Base-by-base conservation (phyloP, 1,140 invertebrate species). In the Drosophila athabasca region DNA sequence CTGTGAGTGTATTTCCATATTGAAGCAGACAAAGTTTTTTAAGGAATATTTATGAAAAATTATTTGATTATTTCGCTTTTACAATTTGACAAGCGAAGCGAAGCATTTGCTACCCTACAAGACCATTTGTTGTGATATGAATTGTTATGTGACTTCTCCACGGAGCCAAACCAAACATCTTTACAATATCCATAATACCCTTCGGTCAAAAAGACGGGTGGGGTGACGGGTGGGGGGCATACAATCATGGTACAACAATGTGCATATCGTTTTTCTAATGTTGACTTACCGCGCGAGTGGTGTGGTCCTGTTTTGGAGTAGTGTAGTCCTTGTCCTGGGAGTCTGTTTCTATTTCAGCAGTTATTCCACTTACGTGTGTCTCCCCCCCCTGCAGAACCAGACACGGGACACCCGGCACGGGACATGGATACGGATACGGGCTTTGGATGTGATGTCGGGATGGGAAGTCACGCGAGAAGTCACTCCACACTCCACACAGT, bases 381-480 rank as follows among this genome's bases (percentile, higher is more conserved):
- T 13, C 35, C 35, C 35, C 35, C 35, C 35, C 8, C 64, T 57
- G 54, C 29, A 31, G 41, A 48, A 29, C 19, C 19, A 17, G 51
- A 53, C 31, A 53, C 35, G 11, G 35, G 35, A 39, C 35, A 39
- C 35, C 0, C 5, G 29, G 1, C 6, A 29, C 29, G 29, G 29
- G 44, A 57, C 29, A 24, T 17, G 13, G 51, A 53, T 11, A 41
- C 51, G 51, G 19, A 53, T 11, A 41, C 51, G 29, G 31, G 51
- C 29, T 43, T 49, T 66, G 65, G 11, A 39, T 39, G 35, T 39
- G 11, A 19, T 19, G 17, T 19, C 17, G 17, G 35, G 35, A 39
- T 39, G 35, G 35, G 26, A 29, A 81, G 81, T 81, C 81, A 84
- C 80, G 80, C 80, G 82, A 84, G 77, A 85, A 74, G 61, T 68